Evolutionary conservation across 2,113 vertebrate species (phyloP).

Genomic region (Pangasianodon hypophthalmus): DNA sequence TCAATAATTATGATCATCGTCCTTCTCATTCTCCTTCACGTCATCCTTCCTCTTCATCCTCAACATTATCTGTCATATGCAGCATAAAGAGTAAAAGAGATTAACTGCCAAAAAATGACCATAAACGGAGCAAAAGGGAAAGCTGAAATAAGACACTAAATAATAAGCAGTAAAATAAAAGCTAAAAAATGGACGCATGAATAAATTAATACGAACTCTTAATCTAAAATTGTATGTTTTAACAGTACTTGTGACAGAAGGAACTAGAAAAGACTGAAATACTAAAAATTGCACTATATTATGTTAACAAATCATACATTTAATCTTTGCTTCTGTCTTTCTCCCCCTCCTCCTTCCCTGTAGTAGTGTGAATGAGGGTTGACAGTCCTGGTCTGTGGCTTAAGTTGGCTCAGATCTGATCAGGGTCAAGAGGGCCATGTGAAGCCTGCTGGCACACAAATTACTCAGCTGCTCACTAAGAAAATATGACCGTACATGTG

Average conservation of each 20-base stretch:
- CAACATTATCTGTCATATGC: neutral
- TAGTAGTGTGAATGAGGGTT: neutral
- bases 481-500: neutral
- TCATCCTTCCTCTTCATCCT: neutral
- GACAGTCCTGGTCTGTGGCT: neutral
- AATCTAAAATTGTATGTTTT: neutral
- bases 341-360: neutral
- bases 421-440: neutral
- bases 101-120: neutral
- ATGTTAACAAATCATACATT: neutral
- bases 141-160: neutral
- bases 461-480: slow-evolving; percentile 2
- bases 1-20: neutral
- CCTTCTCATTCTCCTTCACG: neutral
- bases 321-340: neutral
- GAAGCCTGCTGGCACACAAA: neutral
- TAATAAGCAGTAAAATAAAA: neutral
- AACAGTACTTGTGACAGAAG: neutral
- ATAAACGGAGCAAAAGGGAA: neutral
- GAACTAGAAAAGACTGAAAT: neutral
- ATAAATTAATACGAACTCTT: neutral
- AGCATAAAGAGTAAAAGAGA: neutral
- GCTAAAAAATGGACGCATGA: neutral
- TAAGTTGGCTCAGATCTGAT: slow-evolving; percentile 2
- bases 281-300: neutral